phyloP scores from a whole-genome alignment of 2,797 vertebrate species.

The Hybognathus amarus region DNA sequence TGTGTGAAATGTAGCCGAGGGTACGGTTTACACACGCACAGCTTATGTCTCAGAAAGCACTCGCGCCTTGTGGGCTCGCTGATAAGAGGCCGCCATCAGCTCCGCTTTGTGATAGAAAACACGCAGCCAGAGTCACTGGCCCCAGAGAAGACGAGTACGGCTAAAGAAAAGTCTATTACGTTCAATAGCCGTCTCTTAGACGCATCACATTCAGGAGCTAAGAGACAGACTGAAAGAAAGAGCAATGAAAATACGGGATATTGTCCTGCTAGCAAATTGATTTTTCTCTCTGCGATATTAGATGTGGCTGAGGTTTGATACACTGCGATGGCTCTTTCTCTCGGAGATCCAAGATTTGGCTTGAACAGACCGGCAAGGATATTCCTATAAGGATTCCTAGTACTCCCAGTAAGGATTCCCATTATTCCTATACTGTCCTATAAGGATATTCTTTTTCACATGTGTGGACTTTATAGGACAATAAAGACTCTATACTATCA shows the following conservation, averaged over 20 bases:
- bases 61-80: conserved; percentile 40
- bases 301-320: background rate
- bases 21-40: conserved; percentile 35
- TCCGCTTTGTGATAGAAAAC: conserved; percentile 40
- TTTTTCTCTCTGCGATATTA: conserved; percentile 25
- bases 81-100: conserved; percentile 53
- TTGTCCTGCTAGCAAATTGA: conserved; percentile 40
- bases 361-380: background rate
- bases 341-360: background rate
- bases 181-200: conserved; percentile 30
- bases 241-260: conserved; percentile 31
- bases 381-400: no score
- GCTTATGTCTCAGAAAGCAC: conserved; percentile 42
- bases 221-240: conserved; percentile 15
- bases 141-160: conserved; percentile 21
- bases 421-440: no score
- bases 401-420: no score
- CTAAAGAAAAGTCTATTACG: conserved; percentile 34
- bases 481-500: no score
- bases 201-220: conserved; percentile 20
- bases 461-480: no score
- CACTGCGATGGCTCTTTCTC: background rate
- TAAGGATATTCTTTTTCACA: no score
- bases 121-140: conserved; percentile 7
- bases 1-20: conserved; percentile 38